A percentile compares a stretch with the other conserved stretches of the same genome.
Evolutionary conservation across 1,140 invertebrate genomes (phyloP).

Genomic region (Branchinecta lindahli): DNA sequence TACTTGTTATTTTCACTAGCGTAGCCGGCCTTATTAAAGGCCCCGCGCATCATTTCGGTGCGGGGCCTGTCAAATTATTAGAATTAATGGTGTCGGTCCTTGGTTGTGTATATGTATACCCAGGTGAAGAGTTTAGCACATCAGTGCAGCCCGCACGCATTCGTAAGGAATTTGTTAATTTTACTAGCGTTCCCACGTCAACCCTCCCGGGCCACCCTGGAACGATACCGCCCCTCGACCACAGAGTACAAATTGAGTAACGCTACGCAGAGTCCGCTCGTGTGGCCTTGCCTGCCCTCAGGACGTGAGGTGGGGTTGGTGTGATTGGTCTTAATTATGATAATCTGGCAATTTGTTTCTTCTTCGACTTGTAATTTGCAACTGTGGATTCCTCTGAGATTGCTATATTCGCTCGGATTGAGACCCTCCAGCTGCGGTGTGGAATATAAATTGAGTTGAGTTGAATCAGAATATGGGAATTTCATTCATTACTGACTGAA

Average conservation of each 20-base stretch:
- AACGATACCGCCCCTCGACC: background rate
- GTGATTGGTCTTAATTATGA: too few species aligned
- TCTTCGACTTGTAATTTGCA: too few species aligned
- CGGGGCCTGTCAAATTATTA: constrained; percentile 6
- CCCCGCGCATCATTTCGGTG: constrained; percentile 5
- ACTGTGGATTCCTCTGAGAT: too few species aligned
- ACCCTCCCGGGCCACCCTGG: background rate
- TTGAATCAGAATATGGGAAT: too few species aligned
- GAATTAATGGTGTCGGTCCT: background rate
- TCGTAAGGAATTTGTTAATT: constrained; percentile 7
- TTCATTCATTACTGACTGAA: too few species aligned
- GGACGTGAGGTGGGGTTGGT: too few species aligned
- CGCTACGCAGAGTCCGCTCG: background rate
- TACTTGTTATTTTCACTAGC: constrained; percentile 1
- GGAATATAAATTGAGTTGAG: too few species aligned
- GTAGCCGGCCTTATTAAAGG: background rate
- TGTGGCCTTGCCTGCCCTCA: background rate
- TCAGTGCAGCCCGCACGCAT: background rate
- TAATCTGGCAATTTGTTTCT: too few species aligned
- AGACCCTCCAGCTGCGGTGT: too few species aligned
- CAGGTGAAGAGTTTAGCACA: constrained; percentile 6
- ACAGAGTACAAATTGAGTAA: background rate
- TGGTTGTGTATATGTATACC: background rate
- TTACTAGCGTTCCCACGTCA: background rate
- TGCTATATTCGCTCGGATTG: too few species aligned